Evolutionary conservation across 2,888 invertebrate genomes (phyloP).

Genomic region (Troilus luridus): DNA sequence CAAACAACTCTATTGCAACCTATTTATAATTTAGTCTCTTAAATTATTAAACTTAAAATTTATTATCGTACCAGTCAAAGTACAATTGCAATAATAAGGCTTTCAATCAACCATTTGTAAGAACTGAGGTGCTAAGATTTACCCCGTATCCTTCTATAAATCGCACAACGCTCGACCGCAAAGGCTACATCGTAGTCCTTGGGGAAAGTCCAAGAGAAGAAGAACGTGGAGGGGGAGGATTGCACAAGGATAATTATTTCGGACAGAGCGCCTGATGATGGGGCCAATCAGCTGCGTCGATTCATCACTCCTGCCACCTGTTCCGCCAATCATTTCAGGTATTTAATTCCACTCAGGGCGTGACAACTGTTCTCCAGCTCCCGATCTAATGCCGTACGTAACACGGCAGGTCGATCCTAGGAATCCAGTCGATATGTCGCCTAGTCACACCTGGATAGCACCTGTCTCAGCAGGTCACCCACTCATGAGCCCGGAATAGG

Average conservation of each 20-base stretch:
- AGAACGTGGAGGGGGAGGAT: neutral
- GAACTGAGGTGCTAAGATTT: neutral
- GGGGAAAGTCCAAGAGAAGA: constrained; percentile 9
- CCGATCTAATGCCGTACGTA: neutral
- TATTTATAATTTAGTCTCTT: too few relatives aligned
- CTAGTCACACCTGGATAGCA: neutral
- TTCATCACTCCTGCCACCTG: constrained; percentile 43
- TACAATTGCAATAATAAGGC: neutral
- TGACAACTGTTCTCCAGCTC: neutral
- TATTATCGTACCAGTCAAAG: neutral
- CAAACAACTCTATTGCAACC: too few relatives aligned
- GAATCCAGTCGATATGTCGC: neutral
- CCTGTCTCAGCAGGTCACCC: neutral
- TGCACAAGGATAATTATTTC: constrained; percentile 37
- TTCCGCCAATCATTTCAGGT: neutral
- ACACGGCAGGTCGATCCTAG: constrained; percentile 4
- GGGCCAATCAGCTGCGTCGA: constrained; percentile 28
- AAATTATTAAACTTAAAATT: neutral
- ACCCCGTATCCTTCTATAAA: neutral
- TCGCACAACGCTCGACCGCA: neutral
- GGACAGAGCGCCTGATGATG: constrained; percentile 14
- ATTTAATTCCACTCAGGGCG: neutral
- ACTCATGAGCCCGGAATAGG: neutral
- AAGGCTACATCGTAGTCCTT: neutral
- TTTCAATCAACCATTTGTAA: neutral